Conservation (phyloP, 1,140 invertebrate genomes). For the Ceratitis capitata region DNA sequence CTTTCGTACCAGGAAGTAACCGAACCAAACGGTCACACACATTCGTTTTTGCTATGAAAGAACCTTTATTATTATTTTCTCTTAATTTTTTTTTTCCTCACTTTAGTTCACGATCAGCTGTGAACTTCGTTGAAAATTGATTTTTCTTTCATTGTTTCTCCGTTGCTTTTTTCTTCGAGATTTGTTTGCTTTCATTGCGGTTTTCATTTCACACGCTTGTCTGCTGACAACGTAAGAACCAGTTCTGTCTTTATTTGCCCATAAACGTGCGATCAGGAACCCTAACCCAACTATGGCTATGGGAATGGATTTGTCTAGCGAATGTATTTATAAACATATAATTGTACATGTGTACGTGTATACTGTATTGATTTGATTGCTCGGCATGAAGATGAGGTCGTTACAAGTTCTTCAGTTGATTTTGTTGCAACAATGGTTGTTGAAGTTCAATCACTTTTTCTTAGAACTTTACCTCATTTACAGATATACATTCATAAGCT, state of each 20-base stretch:
- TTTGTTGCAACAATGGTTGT: not conserved
- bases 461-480: not conserved
- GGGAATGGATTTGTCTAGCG: not conserved
- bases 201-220: constrained; percentile 7
- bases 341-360: not conserved
- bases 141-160: not conserved
- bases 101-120: not conserved
- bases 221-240: not conserved
- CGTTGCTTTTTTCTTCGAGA: not conserved
- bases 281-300: not conserved
- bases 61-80: not conserved
- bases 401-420: not conserved
- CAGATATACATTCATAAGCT: not conserved
- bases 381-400: not conserved
- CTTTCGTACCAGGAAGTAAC: constrained; percentile 10
- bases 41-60: not conserved
- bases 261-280: not conserved
- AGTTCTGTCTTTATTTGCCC: constrained; percentile 15
- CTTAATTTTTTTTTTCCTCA: not conserved
- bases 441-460: constrained; percentile 18
- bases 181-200: not conserved
- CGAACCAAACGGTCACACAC: not conserved
- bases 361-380: not conserved
- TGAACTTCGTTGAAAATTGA: constrained; percentile 8
- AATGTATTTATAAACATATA: not conserved